Percentiles rank a stretch among this genome's conserved stretches.
Evolutionary conservation across 2,797 vertebrate genomes (phyloP).

Genomic region (Simalia tracyae): DNA sequence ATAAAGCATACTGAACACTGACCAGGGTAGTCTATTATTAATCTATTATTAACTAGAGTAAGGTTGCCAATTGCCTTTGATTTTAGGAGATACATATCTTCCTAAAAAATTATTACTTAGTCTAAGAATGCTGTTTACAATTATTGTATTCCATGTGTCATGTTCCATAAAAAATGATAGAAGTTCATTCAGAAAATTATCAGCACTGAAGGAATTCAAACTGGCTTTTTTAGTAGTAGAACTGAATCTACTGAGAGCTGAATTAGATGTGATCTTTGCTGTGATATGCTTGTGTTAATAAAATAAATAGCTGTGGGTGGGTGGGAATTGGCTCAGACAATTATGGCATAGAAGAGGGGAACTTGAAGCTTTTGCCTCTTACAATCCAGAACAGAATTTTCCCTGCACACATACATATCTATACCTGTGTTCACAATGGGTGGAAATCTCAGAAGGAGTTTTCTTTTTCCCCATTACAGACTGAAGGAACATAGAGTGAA

Average conservation of each 20-base stretch:
- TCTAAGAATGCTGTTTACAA: background rate
- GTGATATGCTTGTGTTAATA: background rate
- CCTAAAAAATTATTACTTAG: background rate
- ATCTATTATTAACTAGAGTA: background rate
- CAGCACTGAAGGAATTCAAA: background rate
- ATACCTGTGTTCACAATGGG: background rate
- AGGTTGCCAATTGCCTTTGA: background rate
- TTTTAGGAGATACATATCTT: background rate
- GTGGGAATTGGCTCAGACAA: background rate
- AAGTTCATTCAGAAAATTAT: background rate
- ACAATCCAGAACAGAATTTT: background rate
- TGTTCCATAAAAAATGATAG: background rate
- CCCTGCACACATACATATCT: too few relatives aligned
- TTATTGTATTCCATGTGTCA: background rate
- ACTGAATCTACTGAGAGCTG: background rate
- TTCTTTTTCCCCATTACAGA: background rate
- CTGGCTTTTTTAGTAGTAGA: background rate
- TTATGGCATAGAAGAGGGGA: background rate
- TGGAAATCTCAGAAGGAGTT: background rate
- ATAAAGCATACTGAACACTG: background rate
- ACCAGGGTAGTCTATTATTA: background rate
- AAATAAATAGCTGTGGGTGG: background rate
- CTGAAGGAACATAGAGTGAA: background rate
- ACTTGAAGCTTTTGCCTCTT: background rate
- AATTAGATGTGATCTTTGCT: background rate